phyloP scores from a whole-genome alignment of 2,888 invertebrate species.

The Spisula subtruncata region DNA sequence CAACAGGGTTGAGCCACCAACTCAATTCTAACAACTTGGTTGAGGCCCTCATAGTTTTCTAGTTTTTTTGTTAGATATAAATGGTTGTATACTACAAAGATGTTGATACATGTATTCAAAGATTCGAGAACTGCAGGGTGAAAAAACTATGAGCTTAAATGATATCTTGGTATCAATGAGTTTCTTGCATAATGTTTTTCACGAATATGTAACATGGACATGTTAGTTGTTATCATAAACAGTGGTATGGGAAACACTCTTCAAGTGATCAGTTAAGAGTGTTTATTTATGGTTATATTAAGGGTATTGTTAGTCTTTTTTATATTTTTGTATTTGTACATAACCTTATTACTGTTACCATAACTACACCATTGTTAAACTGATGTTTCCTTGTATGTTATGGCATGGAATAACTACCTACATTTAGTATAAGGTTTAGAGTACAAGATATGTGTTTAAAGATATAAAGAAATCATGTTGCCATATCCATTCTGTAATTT shows the following conservation, averaged over 20 bases:
- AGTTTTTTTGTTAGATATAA: no score
- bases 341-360: neutral
- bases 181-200: no score
- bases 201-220: no score
- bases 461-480: neutral
- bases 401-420: neutral
- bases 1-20: no score
- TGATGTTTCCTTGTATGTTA: neutral
- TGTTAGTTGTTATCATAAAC: neutral
- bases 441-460: neutral
- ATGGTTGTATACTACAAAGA: no score
- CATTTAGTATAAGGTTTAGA: neutral
- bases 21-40: no score
- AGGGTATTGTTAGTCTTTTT: conserved; percentile 2
- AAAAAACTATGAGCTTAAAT: no score
- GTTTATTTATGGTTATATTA: neutral
- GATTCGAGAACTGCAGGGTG: no score
- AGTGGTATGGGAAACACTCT: neutral
- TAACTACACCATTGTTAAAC: neutral
- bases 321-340: neutral
- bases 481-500: no score
- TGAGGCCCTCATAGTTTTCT: no score
- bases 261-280: neutral
- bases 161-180: no score
- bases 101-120: no score